phyloP scores from a whole-genome alignment of 2,888 invertebrate species.

The Drosophila trichaetosa region DNA sequence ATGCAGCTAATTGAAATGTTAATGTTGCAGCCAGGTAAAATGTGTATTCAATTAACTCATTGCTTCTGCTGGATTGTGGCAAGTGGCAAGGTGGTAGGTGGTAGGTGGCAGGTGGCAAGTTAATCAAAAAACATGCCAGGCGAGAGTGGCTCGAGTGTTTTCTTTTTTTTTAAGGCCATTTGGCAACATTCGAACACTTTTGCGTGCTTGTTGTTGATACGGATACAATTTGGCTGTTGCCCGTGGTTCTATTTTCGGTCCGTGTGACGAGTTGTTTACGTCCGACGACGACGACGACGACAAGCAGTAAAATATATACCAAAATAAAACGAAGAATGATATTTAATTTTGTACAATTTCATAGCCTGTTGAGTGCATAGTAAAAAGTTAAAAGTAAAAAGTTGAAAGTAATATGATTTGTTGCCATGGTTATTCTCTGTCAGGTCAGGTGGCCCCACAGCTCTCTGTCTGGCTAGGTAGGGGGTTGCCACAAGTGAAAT shows the following conservation, averaged over 20 bases:
- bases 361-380: background rate
- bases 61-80: conserved; percentile 29
- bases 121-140: conserved; percentile 29
- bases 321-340: background rate
- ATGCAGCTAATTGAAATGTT: conserved; percentile 35
- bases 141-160: conserved; percentile 24
- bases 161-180: background rate
- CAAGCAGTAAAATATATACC: background rate
- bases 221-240: conserved; percentile 8
- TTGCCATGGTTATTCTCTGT: conserved; percentile 11
- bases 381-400: background rate
- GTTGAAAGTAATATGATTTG: conserved; percentile 26
- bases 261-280: conserved; percentile 56
- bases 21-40: conserved; percentile 14
- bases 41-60: conserved; percentile 27
- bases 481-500: conserved; percentile 29
- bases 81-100: conserved; percentile 5
- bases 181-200: conserved; percentile 19
- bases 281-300: background rate
- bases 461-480: background rate
- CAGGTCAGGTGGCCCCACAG: background rate
- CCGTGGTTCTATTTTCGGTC: conserved; percentile 39
- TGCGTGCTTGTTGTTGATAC: conserved; percentile 7
- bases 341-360: background rate
- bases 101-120: conserved; percentile 8